Evolutionary conservation across 1,140 invertebrate species (phyloP).

Genomic region (Pseudomyrmex dendroicus): DNA sequence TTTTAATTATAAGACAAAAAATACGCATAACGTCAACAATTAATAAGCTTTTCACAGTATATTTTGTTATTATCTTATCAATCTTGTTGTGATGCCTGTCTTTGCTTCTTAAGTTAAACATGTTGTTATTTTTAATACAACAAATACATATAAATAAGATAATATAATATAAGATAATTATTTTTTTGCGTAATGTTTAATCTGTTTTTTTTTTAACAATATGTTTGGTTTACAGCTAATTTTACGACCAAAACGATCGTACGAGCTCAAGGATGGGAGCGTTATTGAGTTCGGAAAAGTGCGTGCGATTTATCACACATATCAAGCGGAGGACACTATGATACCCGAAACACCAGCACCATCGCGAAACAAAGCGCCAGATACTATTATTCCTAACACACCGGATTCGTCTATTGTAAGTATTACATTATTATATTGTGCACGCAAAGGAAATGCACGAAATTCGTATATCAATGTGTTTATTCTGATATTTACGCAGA

Average conservation of each 20-base stretch:
- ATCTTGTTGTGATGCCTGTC: too few species aligned
- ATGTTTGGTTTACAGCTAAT: slow-evolving; percentile 57
- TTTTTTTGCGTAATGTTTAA: not conserved
- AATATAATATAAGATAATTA: too few species aligned
- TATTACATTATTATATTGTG: slow-evolving; percentile 19
- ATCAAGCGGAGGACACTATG: slow-evolving; percentile 33
- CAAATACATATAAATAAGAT: too few species aligned
- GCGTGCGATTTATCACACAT: slow-evolving; percentile 52
- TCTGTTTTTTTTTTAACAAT: not conserved
- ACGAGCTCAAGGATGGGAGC: slow-evolving; percentile 76
- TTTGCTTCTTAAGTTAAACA: too few species aligned
- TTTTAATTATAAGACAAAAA: too few species aligned
- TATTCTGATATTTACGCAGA: slow-evolving; percentile 55
- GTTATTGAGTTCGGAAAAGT: slow-evolving; percentile 74
- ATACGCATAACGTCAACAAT: too few species aligned
- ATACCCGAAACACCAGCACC: slow-evolving; percentile 68
- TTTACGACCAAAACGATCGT: slow-evolving; percentile 70
- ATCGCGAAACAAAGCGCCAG: not conserved
- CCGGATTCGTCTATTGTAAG: slow-evolving; percentile 72
- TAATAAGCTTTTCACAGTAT: too few species aligned
- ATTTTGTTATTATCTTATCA: too few species aligned
- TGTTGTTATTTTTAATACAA: too few species aligned
- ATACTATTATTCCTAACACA: slow-evolving; percentile 63
- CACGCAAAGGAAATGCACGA: not conserved
- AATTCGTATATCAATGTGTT: not conserved